Evolutionary conservation across 1,140 invertebrate genomes (phyloP).

Genomic region (Bombyx mandarina): DNA sequence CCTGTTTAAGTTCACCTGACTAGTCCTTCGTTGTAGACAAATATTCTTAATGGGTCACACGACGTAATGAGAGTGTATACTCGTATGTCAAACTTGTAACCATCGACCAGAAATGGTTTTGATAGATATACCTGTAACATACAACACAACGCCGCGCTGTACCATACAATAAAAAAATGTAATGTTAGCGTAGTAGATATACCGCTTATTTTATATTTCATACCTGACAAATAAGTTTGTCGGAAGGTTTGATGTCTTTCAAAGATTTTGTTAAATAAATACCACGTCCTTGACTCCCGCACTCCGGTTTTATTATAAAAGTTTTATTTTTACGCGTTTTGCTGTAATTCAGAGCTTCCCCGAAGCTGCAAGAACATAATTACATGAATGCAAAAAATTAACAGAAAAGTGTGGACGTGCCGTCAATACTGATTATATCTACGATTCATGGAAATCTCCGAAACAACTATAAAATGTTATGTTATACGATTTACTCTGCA

Average conservation of each 20-base stretch:
- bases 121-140: conserved; percentile 48
- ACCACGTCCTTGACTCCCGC: conserved; percentile 87
- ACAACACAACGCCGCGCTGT: too few species aligned
- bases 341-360: conserved; percentile 75
- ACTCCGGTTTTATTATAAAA: conserved; percentile 91
- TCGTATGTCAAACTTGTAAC: conserved; percentile 97
- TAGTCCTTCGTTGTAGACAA: conserved; percentile 96
- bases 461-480: neutral
- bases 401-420: neutral
- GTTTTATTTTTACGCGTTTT: conserved; percentile 80
- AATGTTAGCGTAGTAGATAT: neutral
- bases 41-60: conserved; percentile 93
- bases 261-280: conserved; percentile 87
- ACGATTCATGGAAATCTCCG: neutral
- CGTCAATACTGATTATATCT: neutral
- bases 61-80: conserved; percentile 95
- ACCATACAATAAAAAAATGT: too few species aligned
- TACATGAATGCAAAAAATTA: neutral
- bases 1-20: conserved; percentile 74
- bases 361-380: conserved; percentile 61
- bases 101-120: conserved; percentile 91
- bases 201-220: neutral
- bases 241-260: conserved; percentile 83
- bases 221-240: conserved; percentile 87
- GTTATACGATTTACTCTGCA: conserved; percentile 78